Evolutionary conservation across 1,140 invertebrate genomes (phyloP).

Genomic region (Pemphigus obesinymphae): DNA sequence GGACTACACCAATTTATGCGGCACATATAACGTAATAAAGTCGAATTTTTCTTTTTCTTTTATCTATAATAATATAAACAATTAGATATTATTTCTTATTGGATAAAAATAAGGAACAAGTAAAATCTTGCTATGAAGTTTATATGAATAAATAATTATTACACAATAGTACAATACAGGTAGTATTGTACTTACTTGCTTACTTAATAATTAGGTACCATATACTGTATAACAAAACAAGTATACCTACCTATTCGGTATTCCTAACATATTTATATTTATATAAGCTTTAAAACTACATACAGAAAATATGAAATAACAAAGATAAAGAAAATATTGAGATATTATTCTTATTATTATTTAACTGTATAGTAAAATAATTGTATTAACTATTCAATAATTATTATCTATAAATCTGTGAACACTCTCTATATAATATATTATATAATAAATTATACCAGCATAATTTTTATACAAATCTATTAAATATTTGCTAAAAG

Average conservation of each 20-base stretch:
- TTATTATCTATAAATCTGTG: background rate
- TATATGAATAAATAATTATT: background rate
- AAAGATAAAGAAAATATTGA: no score
- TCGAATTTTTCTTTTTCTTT: background rate
- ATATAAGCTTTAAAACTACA: background rate
- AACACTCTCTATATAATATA: background rate
- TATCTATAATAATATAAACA: background rate
- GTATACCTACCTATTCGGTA: no score
- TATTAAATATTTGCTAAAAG: constrained; percentile 1
- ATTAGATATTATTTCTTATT: background rate
- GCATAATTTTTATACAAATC: background rate
- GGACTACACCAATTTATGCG: background rate
- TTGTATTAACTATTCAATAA: background rate
- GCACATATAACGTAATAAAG: background rate
- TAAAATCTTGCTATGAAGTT: no score
- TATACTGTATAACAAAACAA: background rate
- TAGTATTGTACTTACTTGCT: no score
- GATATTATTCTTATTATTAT: no score
- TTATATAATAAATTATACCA: no score
- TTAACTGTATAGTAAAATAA: background rate
- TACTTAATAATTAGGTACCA: no score
- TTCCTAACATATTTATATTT: background rate
- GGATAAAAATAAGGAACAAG: background rate
- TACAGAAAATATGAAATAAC: background rate
- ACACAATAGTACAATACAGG: background rate